A percentile compares a stretch with the other conserved stretches of the same genome.
Conservation (phyloP, 2,888 invertebrate species). For the Adelognathus sp. region DNA sequence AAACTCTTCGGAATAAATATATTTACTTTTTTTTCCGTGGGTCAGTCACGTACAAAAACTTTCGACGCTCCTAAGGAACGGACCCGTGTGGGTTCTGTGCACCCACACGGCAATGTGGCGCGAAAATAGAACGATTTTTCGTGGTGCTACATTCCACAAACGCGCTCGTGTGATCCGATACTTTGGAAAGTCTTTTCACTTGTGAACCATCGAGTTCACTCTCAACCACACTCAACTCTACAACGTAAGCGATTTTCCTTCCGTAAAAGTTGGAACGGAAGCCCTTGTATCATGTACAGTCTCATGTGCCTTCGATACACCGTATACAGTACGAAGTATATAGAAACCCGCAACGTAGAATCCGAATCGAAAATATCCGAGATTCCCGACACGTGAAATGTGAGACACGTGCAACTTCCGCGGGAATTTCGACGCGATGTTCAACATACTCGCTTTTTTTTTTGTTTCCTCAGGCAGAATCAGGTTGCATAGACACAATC, state of each 20-base stretch:
- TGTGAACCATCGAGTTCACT: not conserved
- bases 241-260: not conserved
- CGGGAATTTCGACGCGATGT: not conserved
- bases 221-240: not conserved
- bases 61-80: not conserved
- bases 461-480: not conserved
- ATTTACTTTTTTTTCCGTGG: not conserved
- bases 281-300: not conserved
- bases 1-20: not conserved
- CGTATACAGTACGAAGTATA: too few relatives aligned
- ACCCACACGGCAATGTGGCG: not conserved
- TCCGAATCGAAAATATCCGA: not conserved
- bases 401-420: not conserved
- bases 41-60: not conserved
- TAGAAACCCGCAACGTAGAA: not conserved
- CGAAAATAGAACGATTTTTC: not conserved
- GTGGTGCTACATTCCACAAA: not conserved
- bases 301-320: not conserved
- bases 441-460: not conserved
- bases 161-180: not conserved
- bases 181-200: constrained; percentile 1
- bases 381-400: not conserved
- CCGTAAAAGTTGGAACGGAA: not conserved
- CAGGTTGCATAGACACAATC: not conserved
- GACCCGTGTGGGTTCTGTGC: too few relatives aligned